Conservation (phyloP, 1,140 invertebrate genomes). For the Polypedilum pembai region DNA sequence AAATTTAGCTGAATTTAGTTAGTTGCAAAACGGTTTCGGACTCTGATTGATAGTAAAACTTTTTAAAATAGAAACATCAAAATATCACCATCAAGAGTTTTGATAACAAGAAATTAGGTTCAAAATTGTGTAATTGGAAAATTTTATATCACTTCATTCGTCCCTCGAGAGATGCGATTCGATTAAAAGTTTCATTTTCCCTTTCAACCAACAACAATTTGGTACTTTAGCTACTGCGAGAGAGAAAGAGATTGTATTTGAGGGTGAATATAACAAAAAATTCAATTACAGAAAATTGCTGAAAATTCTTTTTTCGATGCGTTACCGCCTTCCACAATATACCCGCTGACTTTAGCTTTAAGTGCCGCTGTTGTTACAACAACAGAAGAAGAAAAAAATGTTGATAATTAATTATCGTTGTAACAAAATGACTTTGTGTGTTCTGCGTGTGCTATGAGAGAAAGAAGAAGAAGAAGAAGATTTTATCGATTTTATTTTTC, state of each 20-base stretch:
- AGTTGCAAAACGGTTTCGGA: no score
- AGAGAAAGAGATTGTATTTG: neutral
- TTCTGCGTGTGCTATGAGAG: neutral
- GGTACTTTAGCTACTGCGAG: neutral
- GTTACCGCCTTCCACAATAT: neutral
- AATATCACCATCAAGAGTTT: neutral
- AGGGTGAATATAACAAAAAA: neutral
- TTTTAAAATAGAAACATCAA: no score
- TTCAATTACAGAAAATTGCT: slow-evolving; percentile 9
- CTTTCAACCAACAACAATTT: neutral
- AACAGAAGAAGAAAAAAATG: neutral
- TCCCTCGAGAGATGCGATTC: neutral
- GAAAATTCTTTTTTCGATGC: neutral
- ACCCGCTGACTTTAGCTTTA: neutral
- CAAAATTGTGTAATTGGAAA: slow-evolving; percentile 25
- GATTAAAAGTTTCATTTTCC: neutral
- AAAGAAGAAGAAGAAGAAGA: neutral
- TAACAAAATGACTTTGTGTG: neutral
- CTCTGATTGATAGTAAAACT: no score
- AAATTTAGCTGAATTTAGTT: no score
- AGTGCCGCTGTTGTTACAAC: neutral
- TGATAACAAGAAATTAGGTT: neutral
- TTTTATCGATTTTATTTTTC: neutral
- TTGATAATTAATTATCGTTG: slow-evolving; percentile 19
- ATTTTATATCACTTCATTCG: neutral